Evolutionary conservation across 2,113 vertebrate genomes (phyloP).

Genomic region (Empidonax alnorum): DNA sequence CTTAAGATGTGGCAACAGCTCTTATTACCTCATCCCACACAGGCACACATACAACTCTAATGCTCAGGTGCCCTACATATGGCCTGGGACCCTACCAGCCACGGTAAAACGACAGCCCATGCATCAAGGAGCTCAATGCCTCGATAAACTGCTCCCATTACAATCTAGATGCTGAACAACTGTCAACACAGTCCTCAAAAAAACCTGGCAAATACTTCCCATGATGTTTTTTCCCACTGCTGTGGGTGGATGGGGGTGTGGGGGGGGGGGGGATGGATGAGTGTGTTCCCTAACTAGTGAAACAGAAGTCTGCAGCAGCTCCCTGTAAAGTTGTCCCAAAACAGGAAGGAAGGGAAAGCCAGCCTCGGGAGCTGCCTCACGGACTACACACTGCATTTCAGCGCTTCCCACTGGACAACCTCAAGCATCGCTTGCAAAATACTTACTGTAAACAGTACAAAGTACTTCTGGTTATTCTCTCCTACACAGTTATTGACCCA

Average conservation of each 20-base stretch:
- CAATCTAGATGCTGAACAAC: not conserved
- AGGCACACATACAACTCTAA: not conserved
- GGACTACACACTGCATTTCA: not conserved
- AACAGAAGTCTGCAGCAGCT: not conserved
- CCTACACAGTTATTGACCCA: slow-evolving; percentile 99
- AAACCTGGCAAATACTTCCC: not conserved
- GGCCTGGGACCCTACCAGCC: not conserved
- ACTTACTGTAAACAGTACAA: slow-evolving; percentile 99
- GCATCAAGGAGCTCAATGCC: not conserved
- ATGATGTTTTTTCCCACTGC: not conserved
- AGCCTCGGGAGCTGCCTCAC: not conserved
- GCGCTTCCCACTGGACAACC: not conserved
- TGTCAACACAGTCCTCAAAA: not conserved
- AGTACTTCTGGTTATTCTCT: slow-evolving; percentile 99
- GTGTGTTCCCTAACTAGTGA: not conserved
- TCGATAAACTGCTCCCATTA: not conserved
- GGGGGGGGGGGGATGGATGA: too few species aligned
- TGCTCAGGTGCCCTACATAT: not conserved
- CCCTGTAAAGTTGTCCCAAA: not conserved
- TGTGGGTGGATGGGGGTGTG: not conserved
- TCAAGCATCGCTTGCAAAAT: not conserved
- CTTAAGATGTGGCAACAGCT: not conserved
- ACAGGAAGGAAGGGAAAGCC: not conserved
- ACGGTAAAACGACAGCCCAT: not conserved
- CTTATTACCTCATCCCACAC: not conserved